These are phyloP conservation scores for Magallana angulata DNA, from an alignment of 1,140 invertebrate genomes.

Conservation along the genomic window DNA sequence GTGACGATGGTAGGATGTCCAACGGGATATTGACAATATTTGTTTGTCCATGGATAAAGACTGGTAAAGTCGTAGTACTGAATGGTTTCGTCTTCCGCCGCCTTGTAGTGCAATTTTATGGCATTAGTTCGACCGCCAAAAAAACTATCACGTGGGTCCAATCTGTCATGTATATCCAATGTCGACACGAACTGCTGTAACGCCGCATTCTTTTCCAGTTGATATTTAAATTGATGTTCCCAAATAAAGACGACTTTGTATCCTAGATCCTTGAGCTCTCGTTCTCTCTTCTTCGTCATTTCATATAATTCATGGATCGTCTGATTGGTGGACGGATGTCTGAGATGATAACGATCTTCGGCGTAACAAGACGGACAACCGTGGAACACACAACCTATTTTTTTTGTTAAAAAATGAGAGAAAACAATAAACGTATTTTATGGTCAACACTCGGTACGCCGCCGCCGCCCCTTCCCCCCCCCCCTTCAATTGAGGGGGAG, in stretches of 20 bases:
- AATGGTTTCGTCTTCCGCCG: constrained; percentile 37
- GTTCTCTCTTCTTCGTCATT: constrained; percentile 39
- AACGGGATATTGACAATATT: constrained; percentile 45
- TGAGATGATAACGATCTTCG: constrained; percentile 12
- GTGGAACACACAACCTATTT: constrained; percentile 49
- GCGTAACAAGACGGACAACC: constrained; percentile 49
- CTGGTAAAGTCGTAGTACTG: constrained; percentile 51
- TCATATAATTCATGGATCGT: constrained; percentile 50
- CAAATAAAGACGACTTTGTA: constrained; percentile 30
- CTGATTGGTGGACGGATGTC: constrained; percentile 41
- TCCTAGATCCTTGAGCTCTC: neutral
- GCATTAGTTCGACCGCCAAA: constrained; percentile 54
- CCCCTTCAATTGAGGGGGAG: constrained; percentile 10
- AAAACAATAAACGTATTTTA: neutral
- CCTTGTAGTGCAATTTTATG: constrained; percentile 35
- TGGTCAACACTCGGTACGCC: constrained; percentile 3
- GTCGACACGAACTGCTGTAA: constrained; percentile 34
- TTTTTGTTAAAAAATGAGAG: neutral
- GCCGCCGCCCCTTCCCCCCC: neutral
- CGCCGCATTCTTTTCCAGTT: constrained; percentile 6
- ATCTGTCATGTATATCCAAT: constrained; percentile 33
- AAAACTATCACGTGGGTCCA: constrained; percentile 50
- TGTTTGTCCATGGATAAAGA: constrained; percentile 47
- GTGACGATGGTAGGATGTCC: constrained; percentile 49
- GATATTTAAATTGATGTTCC: constrained; percentile 44